Percentiles rank a stretch among this genome's conserved stretches.
phyloP scores from a whole-genome alignment of 2,888 invertebrate genomes.

The Brachyptera putata region DNA sequence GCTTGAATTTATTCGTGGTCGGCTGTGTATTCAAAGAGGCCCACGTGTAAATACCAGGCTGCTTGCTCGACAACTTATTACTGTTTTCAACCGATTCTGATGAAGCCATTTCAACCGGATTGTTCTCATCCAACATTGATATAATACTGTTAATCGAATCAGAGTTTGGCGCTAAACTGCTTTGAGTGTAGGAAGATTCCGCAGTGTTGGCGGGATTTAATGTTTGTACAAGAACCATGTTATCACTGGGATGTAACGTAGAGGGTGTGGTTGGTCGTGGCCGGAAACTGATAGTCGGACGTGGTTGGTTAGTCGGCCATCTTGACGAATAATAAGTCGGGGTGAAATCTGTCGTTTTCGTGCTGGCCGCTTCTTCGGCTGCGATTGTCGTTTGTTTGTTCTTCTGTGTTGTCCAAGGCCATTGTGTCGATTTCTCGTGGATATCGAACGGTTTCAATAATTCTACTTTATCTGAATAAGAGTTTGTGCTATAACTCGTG shows the following conservation, averaged over 20 bases:
- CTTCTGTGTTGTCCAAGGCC: slow-evolving; percentile 2
- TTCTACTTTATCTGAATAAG: slow-evolving; percentile 4
- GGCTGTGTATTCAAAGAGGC: slow-evolving; percentile 38
- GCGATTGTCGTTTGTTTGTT: not conserved
- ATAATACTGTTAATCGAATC: slow-evolving; percentile 48
- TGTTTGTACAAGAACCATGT: slow-evolving; percentile 44
- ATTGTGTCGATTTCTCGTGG: not conserved
- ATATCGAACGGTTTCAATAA: slow-evolving; percentile 5
- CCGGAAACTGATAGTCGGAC: slow-evolving; percentile 44
- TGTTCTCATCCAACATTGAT: slow-evolving; percentile 44
- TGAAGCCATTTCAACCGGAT: slow-evolving; percentile 14
- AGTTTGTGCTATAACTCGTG: slow-evolving; percentile 14
- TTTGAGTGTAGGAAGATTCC: slow-evolving; percentile 32
- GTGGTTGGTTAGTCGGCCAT: slow-evolving; percentile 23
- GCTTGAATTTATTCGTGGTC: slow-evolving; percentile 3
- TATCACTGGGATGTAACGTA: slow-evolving; percentile 38
- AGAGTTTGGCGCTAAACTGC: slow-evolving; percentile 35
- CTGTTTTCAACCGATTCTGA: not conserved
- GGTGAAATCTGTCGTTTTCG: slow-evolving; percentile 11
- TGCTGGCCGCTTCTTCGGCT: not conserved
- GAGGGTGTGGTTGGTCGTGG: slow-evolving; percentile 41
- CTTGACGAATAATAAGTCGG: slow-evolving; percentile 27
- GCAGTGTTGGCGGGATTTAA: slow-evolving; percentile 40
- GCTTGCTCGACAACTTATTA: not conserved
- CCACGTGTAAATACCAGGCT: slow-evolving; percentile 41